Conservation (phyloP, 2,797 vertebrate genomes). For the Clarias fuscus region DNA sequence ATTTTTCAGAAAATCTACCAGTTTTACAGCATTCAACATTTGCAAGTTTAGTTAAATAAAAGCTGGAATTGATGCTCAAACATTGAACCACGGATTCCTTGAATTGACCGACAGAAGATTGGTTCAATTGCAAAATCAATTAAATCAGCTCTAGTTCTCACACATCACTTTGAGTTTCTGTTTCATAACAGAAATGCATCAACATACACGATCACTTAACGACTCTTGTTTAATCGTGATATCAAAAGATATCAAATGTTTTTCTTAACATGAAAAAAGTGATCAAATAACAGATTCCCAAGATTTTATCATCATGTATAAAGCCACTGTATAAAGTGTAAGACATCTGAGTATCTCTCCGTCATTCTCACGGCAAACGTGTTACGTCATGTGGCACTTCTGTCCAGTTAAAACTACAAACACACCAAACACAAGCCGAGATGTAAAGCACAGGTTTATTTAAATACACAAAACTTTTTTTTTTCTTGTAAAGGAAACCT, state of each 20-base stretch:
- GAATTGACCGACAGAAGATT: too few species aligned
- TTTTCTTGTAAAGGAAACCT: conserved; percentile 21
- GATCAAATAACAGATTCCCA: too few species aligned
- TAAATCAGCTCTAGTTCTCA: too few species aligned
- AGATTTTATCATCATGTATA: too few species aligned
- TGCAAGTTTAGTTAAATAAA: too few species aligned
- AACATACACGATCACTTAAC: neutral
- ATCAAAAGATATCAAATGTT: neutral
- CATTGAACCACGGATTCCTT: too few species aligned
- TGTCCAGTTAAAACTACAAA: neutral
- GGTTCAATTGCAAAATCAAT: too few species aligned
- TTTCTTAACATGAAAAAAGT: too few species aligned
- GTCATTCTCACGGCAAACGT: neutral
- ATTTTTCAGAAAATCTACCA: too few species aligned
- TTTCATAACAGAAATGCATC: neutral
- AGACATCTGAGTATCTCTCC: neutral
- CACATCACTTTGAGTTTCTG: neutral
- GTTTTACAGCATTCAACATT: too few species aligned
- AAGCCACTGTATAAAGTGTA: too few species aligned
- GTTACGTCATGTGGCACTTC: neutral
- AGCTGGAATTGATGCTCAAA: too few species aligned
- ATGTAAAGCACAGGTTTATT: conserved; percentile 58
- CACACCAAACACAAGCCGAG: neutral
- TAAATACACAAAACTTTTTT: conserved; percentile 50
- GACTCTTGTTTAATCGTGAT: neutral